Base-by-base conservation (phyloP, 2,797 vertebrate genomes). In the Carcharodon carcharias region DNA sequence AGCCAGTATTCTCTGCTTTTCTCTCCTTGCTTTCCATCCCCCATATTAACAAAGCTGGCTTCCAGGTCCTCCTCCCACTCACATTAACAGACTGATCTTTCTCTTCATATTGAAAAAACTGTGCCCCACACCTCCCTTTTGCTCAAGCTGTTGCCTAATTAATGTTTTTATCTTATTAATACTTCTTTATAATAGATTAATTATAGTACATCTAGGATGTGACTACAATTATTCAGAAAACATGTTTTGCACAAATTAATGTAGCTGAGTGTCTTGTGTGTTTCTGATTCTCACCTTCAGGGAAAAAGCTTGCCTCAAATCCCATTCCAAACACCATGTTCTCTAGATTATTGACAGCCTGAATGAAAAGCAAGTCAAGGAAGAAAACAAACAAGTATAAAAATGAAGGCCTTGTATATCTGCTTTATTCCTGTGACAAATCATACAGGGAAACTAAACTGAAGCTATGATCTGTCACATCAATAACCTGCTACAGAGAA, bases 341-440 rank as follows among this genome's bases (percentile, higher is more conserved):
- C 45, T 95, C 65, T 4, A 94, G 63, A 94, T 67, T 94, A 63
- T 94, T 28, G n/a, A 69, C 23, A 7, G 65, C 40, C 65, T 50
- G 93, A 95, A 28, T 69, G 93, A 95, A 45, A 94, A 94, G 40
- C 63, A 65, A 69, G 61, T 94, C n/a, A 67, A 94, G 63, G 92
- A 67, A 50, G 40, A 69, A 40, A 69, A 8, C n/a, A 91, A 23
- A 65, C 61, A 93, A 67, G 35, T 67, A 21, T 67, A 45, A 65
- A 94, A 67, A 23, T 65, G 61, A 94, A 45, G n/a, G 58, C 50
- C 28, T 14, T 88, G 8, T 65, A 23, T 40, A 67, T 3, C 91
- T 94, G n/a, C 23, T 8, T 35, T 45, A 28, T 95, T 45, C 45
- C 65, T 28, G 23, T 50, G 65, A 95, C 65, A 71, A 71, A 63